These are phyloP conservation scores for Drosophila mulleri DNA, from an alignment of 2,888 invertebrate genomes.

Conservation along the genomic window DNA sequence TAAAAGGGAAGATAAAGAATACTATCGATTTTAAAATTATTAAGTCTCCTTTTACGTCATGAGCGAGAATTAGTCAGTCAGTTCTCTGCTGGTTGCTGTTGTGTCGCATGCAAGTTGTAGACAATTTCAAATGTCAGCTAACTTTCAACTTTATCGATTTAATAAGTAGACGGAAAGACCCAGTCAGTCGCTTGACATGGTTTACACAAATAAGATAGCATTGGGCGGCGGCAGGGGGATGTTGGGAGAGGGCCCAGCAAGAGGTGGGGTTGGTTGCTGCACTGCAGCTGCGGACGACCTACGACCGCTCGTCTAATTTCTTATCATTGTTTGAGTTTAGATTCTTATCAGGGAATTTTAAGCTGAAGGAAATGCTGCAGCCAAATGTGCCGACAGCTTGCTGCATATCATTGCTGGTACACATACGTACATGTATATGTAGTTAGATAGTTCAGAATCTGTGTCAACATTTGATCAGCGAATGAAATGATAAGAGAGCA, in stretches of 20 bases:
- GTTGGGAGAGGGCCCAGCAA: background rate
- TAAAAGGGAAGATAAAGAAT: too few species aligned
- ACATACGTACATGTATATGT: background rate
- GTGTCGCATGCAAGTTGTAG: slow-evolving; percentile 46
- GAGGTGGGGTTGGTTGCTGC: background rate
- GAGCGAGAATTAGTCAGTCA: background rate
- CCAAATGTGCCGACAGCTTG: slow-evolving; percentile 31
- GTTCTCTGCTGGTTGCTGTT: background rate
- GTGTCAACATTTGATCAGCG: slow-evolving; percentile 34
- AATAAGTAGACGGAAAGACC: slow-evolving; percentile 46
- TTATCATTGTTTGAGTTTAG: slow-evolving; percentile 44
- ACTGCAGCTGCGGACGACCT: slow-evolving; percentile 35
- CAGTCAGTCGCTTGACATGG: slow-evolving; percentile 27
- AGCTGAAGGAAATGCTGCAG: slow-evolving; percentile 47
- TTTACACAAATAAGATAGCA: slow-evolving; percentile 59
- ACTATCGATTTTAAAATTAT: background rate
- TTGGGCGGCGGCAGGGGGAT: background rate
- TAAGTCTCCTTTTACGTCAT: background rate
- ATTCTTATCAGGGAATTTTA: slow-evolving; percentile 18
- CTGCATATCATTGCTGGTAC: slow-evolving; percentile 60
- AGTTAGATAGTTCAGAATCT: slow-evolving; percentile 5
- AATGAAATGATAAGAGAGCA: slow-evolving; percentile 14
- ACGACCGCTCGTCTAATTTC: slow-evolving; percentile 32
- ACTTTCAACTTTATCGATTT: slow-evolving; percentile 65
- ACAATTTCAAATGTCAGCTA: slow-evolving; percentile 43